A percentile compares a stretch with the other conserved stretches of the same genome.
Evolutionary conservation across 2,797 vertebrate genomes (phyloP).

Genomic region (Coluber constrictor): DNA sequence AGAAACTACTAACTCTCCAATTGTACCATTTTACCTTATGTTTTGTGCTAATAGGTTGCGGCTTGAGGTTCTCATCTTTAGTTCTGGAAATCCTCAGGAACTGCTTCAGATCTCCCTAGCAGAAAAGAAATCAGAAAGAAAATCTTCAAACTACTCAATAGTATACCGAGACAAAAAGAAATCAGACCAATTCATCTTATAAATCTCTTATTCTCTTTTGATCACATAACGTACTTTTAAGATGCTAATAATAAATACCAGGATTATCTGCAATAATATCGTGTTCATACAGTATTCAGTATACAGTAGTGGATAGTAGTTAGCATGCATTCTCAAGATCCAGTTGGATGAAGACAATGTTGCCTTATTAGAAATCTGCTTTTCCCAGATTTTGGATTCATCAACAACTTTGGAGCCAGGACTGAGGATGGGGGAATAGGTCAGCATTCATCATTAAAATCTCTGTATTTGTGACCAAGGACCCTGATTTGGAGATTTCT

Average conservation of each 20-base stretch:
- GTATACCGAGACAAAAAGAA: not conserved
- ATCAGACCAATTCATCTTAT: not conserved
- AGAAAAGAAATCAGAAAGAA: conserved; percentile 18
- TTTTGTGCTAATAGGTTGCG: conserved; percentile 89
- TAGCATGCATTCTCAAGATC: not conserved
- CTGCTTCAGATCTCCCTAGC: conserved; percentile 94
- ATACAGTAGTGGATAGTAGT: not conserved
- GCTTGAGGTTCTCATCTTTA: conserved; percentile 91
- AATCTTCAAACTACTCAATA: conserved; percentile 4
- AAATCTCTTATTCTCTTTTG: not conserved
- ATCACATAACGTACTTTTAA: not conserved
- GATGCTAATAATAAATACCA: not conserved
- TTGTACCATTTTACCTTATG: conserved; percentile 81
- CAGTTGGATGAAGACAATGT: not conserved
- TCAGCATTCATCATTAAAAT: not conserved
- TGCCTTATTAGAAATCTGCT: not conserved
- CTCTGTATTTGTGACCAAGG: not conserved
- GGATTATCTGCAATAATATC: not conserved
- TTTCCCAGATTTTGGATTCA: not conserved
- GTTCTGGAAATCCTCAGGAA: conserved; percentile 93
- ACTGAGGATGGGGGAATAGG: not conserved
- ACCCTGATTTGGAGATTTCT: not conserved
- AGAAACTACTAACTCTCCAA: not conserved
- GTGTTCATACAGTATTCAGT: not conserved
- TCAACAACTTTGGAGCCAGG: not conserved